phyloP scores from a whole-genome alignment of 2,888 invertebrate genomes.

The Brachynemurus nebulosus region DNA sequence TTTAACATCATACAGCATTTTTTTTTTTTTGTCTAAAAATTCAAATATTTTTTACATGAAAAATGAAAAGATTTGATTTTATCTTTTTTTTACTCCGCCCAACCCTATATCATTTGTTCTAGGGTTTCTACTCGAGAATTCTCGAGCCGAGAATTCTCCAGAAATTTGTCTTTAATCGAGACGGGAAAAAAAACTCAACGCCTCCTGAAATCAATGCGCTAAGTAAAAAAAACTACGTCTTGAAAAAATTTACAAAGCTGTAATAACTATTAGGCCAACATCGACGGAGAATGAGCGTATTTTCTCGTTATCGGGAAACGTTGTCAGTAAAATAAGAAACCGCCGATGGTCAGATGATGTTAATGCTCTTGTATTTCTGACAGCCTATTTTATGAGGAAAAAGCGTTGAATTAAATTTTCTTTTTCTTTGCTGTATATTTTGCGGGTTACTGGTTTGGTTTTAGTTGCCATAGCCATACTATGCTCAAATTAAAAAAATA shows the following conservation, averaged over 20 bases:
- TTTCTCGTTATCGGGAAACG: neutral
- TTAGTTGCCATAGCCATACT: neutral
- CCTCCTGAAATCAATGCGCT: neutral
- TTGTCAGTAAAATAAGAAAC: neutral
- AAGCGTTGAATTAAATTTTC: neutral
- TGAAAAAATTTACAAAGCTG: neutral
- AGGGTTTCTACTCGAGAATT: too few relatives aligned
- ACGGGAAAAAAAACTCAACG: neutral
- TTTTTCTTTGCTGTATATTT: neutral
- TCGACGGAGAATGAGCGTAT: neutral
- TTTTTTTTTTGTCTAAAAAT: too few relatives aligned
- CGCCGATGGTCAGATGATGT: neutral
- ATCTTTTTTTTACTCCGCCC: too few relatives aligned
- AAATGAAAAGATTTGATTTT: too few relatives aligned
- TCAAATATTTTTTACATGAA: too few relatives aligned
- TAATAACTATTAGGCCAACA: neutral
- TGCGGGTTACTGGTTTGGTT: neutral
- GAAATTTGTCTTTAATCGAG: neutral
- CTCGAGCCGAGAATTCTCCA: too few relatives aligned
- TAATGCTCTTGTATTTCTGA: neutral
- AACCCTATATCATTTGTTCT: too few relatives aligned
- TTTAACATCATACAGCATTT: too few relatives aligned
- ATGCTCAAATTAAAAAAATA: neutral
- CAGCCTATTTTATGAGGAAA: neutral
- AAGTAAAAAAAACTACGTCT: neutral